These are phyloP conservation scores for Plusia festucae DNA, from an alignment of 2,888 invertebrate species.

Conservation along the genomic window DNA sequence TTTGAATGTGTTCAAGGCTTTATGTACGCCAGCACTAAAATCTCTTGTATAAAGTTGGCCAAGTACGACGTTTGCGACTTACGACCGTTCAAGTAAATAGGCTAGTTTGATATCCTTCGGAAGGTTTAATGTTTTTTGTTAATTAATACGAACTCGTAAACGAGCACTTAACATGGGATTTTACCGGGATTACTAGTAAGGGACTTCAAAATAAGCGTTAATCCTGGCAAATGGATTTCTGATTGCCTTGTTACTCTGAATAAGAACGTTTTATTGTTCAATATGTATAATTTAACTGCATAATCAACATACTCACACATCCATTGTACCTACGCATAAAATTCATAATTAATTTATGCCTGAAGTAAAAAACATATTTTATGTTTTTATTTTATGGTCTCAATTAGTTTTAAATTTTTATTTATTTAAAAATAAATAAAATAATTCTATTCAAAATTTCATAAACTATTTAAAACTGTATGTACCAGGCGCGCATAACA, in stretches of 20 bases:
- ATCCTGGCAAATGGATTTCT: background rate
- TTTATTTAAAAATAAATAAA: background rate
- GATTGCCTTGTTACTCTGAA: background rate
- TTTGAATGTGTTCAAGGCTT: constrained; percentile 59
- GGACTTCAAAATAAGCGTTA: background rate
- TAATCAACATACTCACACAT: no score
- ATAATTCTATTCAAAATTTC: background rate
- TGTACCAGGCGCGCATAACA: constrained; percentile 47
- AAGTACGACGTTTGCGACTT: constrained; percentile 27
- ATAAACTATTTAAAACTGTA: constrained; percentile 15
- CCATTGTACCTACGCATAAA: no score
- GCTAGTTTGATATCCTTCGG: constrained; percentile 22
- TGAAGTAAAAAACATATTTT: no score
- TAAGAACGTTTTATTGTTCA: no score
- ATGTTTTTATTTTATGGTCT: no score
- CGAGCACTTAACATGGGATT: background rate
- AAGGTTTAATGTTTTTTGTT: constrained; percentile 10
- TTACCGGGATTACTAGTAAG: background rate
- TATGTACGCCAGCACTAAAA: constrained; percentile 57
- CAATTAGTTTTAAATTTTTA: no score
- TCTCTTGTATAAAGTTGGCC: constrained; percentile 47
- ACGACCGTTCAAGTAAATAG: constrained; percentile 39
- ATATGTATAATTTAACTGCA: no score
- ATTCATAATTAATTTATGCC: no score
- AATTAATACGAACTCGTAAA: constrained; percentile 8